phyloP scores from a whole-genome alignment of 2,113 vertebrate species.

The Hippopotamus amphibius region DNA sequence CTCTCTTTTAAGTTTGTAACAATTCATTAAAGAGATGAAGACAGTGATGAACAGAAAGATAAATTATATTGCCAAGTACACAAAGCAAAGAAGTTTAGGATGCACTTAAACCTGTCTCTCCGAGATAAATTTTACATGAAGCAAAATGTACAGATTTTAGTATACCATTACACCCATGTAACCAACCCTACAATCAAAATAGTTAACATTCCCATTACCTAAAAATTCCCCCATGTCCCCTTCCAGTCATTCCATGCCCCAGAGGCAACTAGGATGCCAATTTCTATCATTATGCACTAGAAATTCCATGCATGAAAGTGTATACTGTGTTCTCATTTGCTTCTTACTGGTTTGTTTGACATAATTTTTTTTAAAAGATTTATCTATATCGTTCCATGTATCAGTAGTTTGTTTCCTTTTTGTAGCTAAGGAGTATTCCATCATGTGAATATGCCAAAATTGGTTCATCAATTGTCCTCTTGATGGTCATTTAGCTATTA shows the following conservation, averaged over 20 bases:
- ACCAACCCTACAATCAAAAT: background rate
- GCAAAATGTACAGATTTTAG: background rate
- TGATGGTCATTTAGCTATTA: background rate
- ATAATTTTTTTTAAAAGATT: background rate
- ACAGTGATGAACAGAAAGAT: background rate
- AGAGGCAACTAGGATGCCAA: background rate
- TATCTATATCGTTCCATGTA: background rate
- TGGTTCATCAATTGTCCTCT: background rate
- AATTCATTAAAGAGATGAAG: background rate
- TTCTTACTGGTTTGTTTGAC: background rate
- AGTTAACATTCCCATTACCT: background rate
- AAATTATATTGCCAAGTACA: background rate
- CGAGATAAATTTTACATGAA: background rate
- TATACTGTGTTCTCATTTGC: background rate
- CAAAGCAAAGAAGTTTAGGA: background rate
- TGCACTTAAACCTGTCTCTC: background rate
- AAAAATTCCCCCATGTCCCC: background rate
- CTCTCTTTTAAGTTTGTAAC: background rate
- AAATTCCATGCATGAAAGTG: background rate
- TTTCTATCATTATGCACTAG: background rate
- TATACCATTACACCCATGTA: background rate
- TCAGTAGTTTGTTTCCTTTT: background rate
- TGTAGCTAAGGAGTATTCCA: background rate
- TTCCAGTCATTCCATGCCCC: background rate
- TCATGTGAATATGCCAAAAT: background rate